Conservation (phyloP, 2,113 vertebrate species). For the Chelonoidis abingdonii region DNA sequence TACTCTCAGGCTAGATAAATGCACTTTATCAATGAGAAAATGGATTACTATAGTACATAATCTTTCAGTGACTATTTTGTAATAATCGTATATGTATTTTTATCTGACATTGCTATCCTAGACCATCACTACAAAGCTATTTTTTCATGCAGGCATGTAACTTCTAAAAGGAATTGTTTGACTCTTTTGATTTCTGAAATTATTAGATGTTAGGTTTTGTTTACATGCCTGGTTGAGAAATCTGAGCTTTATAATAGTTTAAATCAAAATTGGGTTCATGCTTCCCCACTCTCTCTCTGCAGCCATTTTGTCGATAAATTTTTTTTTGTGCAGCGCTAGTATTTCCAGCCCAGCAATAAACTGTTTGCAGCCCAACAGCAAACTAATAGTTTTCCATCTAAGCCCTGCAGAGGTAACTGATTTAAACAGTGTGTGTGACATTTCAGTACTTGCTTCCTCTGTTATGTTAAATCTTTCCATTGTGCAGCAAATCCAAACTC, state of each 20-base stretch:
- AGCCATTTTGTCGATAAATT: background rate
- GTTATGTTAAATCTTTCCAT: background rate
- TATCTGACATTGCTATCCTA: background rate
- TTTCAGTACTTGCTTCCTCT: background rate
- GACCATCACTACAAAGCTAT: background rate
- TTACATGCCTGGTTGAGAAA: background rate
- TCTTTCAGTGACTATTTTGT: background rate
- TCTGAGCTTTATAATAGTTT: background rate
- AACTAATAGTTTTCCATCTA: background rate
- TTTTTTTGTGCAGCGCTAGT: background rate
- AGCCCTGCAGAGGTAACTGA: background rate
- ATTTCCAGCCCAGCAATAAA: background rate
- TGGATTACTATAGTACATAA: background rate
- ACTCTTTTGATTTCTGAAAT: background rate
- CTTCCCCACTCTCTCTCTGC: background rate
- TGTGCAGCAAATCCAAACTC: background rate
- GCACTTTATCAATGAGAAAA: conserved; percentile 26
- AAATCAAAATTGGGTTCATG: background rate
- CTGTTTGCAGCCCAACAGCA: background rate
- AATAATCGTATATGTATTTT: background rate
- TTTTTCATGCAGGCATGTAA: background rate
- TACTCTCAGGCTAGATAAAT: conserved; percentile 49
- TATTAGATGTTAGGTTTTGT: background rate
- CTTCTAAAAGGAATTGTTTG: background rate
- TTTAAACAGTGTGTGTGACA: background rate